Conservation (phyloP, 2,113 vertebrate genomes). For the Chrysemys picta region DNA sequence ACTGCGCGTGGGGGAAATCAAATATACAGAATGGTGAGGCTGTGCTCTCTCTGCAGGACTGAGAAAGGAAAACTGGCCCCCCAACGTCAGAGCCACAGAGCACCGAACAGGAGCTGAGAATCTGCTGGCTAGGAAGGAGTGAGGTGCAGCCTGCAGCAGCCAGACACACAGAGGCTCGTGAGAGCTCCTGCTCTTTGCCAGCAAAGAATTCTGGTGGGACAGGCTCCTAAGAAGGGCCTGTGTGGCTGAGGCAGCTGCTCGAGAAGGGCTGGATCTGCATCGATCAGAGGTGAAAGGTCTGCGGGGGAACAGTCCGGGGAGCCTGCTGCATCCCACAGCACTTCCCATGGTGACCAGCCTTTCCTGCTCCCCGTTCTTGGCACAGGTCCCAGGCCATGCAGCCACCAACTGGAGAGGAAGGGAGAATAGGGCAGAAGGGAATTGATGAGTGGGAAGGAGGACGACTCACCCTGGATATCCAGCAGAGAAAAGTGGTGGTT, state of each 20-base stretch:
- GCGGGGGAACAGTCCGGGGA: neutral
- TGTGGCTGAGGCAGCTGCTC: neutral
- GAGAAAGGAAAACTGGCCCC: neutral
- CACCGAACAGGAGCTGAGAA: neutral
- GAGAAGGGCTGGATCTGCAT: neutral
- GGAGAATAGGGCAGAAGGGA: neutral
- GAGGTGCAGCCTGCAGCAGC: neutral
- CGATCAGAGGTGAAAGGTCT: neutral
- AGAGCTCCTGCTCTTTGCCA: neutral
- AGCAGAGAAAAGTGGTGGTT: constrained; percentile 93
- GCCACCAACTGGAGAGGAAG: neutral
- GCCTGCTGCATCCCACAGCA: neutral
- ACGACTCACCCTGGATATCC: constrained; percentile 90
- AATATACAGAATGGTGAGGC: neutral
- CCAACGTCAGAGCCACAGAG: too few species aligned
- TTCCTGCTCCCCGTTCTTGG: neutral
- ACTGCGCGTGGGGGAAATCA: too few species aligned
- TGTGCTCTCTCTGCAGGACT: neutral
- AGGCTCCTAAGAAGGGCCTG: too few species aligned
- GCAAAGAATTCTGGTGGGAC: neutral
- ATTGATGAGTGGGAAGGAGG: neutral
- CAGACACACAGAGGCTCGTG: neutral
- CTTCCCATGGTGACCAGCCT: neutral
- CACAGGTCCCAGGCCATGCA: neutral
- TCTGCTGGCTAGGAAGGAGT: neutral